Percentiles rank a stretch among this genome's conserved stretches.
Evolutionary conservation across 2,888 invertebrate genomes (phyloP).

Genomic region (Orthosia cruda): DNA sequence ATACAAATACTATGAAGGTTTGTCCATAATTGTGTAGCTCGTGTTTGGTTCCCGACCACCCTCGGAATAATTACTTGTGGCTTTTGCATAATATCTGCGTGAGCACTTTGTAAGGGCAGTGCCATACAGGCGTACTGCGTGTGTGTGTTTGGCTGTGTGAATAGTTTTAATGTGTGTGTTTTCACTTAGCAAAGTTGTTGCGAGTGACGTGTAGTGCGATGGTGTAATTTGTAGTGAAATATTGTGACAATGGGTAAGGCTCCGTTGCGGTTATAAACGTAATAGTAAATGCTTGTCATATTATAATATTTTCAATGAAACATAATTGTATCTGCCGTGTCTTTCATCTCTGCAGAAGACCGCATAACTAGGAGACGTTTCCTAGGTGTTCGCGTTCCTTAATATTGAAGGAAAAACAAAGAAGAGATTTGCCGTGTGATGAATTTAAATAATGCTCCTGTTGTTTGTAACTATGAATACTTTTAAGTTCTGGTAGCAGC

Average conservation of each 20-base stretch:
- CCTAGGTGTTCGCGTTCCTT: too few relatives aligned
- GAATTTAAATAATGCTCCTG: too few relatives aligned
- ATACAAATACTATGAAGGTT: slow-evolving; percentile 23
- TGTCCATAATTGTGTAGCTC: slow-evolving; percentile 33
- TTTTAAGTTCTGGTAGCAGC: too few relatives aligned
- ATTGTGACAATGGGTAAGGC: slow-evolving; percentile 29
- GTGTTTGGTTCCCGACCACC: slow-evolving; percentile 50
- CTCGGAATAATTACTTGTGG: slow-evolving; percentile 65
- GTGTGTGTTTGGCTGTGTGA: not conserved
- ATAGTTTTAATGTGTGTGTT: slow-evolving; percentile 39
- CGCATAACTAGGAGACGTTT: too few relatives aligned
- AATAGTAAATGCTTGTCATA: not conserved
- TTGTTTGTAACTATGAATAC: too few relatives aligned
- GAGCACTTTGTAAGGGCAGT: slow-evolving; percentile 50
- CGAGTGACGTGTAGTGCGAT: slow-evolving; percentile 33
- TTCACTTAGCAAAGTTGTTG: slow-evolving; percentile 41
- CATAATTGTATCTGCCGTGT: too few relatives aligned
- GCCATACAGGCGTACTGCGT: slow-evolving; percentile 28
- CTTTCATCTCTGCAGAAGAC: too few relatives aligned
- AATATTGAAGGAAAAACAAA: too few relatives aligned
- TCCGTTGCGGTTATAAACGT: not conserved
- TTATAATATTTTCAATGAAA: not conserved
- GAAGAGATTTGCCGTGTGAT: too few relatives aligned
- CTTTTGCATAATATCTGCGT: slow-evolving; percentile 68
- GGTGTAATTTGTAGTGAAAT: slow-evolving; percentile 52